These are phyloP conservation scores for Hirtodrosophila duncani DNA, from an alignment of 2,888 invertebrate species.

Conservation along the genomic window DNA sequence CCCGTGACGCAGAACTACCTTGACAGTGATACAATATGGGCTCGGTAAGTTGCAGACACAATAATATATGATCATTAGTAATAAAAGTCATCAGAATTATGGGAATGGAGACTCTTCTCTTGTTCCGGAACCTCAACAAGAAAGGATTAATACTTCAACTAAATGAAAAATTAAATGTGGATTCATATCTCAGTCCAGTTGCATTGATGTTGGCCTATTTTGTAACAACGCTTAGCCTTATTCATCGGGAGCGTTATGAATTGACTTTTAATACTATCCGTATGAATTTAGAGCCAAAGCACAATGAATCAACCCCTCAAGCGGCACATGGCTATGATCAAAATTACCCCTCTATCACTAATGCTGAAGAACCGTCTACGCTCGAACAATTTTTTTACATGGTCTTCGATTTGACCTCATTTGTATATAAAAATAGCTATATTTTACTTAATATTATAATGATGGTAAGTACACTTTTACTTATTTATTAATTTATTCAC, in stretches of 20 bases:
- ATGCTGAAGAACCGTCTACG: conserved; percentile 70
- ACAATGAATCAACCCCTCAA: not conserved
- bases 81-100: conserved; percentile 83
- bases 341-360: not conserved
- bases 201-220: conserved; percentile 89
- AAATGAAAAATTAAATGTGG: conserved; percentile 82
- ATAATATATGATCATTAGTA: not conserved
- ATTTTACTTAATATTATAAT: conserved; percentile 91
- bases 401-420: conserved; percentile 81
- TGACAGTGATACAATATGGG: conserved; percentile 30
- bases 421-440: conserved; percentile 89
- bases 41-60: conserved; percentile 45
- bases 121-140: no score
- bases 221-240: conserved; percentile 83
- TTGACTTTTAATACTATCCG: conserved; percentile 14
- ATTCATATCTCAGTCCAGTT: conserved; percentile 88
- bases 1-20: conserved; percentile 20
- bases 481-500: no score
- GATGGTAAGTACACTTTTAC: conserved; percentile 92
- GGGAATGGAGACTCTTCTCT: conserved; percentile 83
- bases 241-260: conserved; percentile 19
- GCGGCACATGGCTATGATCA: not conserved
- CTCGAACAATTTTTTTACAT: conserved; percentile 82
- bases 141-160: conserved; percentile 79
- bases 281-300: conserved; percentile 33